phyloP scores from a whole-genome alignment of 2,113 vertebrate genomes.

The Dipodomys stephensi region DNA sequence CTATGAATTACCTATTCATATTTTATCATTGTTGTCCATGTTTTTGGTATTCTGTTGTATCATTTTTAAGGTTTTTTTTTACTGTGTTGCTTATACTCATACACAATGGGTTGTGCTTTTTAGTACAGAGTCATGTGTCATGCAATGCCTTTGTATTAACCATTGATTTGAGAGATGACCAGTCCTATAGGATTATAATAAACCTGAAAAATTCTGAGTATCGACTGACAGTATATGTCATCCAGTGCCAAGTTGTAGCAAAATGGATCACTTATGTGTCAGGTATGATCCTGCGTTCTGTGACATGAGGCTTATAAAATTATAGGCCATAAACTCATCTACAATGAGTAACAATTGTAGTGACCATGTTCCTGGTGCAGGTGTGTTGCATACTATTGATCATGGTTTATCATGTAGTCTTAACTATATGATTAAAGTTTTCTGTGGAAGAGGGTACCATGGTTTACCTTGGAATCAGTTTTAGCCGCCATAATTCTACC shows the following conservation, averaged over 20 bases:
- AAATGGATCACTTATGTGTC: too few species aligned
- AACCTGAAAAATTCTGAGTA: neutral
- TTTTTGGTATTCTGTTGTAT: neutral
- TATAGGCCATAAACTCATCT: too few species aligned
- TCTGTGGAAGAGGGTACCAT: too few species aligned
- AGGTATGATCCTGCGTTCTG: too few species aligned
- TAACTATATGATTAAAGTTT: neutral
- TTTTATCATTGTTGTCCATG: neutral
- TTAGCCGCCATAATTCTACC: too few species aligned
- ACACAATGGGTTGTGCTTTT: too few species aligned
- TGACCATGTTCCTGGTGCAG: neutral
- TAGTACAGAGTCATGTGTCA: neutral
- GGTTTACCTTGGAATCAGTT: neutral
- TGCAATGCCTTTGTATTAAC: too few species aligned
- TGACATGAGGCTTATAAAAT: too few species aligned
- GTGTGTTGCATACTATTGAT: neutral
- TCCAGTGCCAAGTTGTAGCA: neutral
- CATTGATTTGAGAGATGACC: too few species aligned
- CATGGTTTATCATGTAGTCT: neutral
- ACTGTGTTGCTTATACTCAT: neutral
- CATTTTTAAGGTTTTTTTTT: constrained; percentile 1
- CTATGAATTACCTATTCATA: neutral
- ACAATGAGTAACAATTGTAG: too few species aligned
- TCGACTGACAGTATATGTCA: neutral
- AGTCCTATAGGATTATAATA: neutral